Base-by-base conservation (phyloP, 2,797 vertebrate species). In the Aeoliscus strigatus region DNA sequence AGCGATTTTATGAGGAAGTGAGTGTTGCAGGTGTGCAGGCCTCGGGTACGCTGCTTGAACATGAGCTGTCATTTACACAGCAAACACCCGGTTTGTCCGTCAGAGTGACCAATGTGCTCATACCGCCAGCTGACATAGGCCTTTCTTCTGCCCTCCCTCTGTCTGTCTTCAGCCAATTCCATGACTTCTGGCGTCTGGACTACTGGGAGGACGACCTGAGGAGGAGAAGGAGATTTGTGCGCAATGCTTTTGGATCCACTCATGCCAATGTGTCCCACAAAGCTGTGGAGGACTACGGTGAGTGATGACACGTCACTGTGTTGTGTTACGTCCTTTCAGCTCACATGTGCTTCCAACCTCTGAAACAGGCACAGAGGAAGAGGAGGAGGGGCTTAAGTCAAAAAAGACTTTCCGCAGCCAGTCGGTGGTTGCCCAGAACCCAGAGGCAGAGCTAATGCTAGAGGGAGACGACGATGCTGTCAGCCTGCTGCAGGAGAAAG, bases 201-300 rank as follows among this genome's bases (percentile, higher is more conserved):
- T 99, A 99, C 84, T 99, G 96, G 96, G 96, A 99, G 80, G 96
- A 99, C 4, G 96, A 99, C 75, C 82, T 99, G 65, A 91, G 96
- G 55, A 88, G 96, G 41, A 89, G 96, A 69, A 89, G 96, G 53
- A 87, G 96, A 64, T 99, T 99, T 27, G 96, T 98, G 41, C 92
- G 96, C 35, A 99, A 99, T 29, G 92, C 96, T 9, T 98, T 97
- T 56, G 96, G 96, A 28, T 99, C 94, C 43, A 94, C 94, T 55
- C 96, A 99, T 14, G 79, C 92, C 1, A 94, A 98, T 35, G 87
- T 91, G 14, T 70, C 88, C 2, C 91, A 96, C 46, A 98, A 93
- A 82, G 58, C 91, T 9, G 86, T 95, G 27, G 88, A 92, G 46
- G 96, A 99, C 48, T 98, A 98, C 8, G 90, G 96, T 99, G 28